Conservation (phyloP, 2,888 invertebrate genomes). For the Lithodes maja region DNA sequence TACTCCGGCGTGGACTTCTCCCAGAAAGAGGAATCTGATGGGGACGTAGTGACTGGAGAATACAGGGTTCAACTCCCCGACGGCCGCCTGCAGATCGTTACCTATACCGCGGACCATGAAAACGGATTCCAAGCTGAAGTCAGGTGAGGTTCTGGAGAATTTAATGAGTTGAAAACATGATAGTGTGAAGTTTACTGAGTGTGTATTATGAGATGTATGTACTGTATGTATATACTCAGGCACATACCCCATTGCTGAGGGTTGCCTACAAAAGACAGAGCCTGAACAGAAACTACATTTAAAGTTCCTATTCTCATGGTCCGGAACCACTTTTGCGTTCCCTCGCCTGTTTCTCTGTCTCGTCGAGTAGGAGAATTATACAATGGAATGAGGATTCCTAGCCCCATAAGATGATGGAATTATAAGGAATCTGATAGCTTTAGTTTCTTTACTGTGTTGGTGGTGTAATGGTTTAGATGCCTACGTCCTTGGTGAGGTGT, state of each 20-base stretch:
- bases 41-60: conserved; percentile 55
- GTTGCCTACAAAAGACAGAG: too few relatives aligned
- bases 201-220: background rate
- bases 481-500: too few relatives aligned
- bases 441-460: too few relatives aligned
- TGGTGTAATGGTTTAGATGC: too few relatives aligned
- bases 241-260: too few relatives aligned
- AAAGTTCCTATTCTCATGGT: too few relatives aligned
- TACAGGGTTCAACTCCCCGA: conserved; percentile 55
- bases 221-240: too few relatives aligned
- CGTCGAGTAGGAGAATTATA: too few relatives aligned
- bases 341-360: too few relatives aligned
- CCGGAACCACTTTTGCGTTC: too few relatives aligned
- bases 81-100: conserved; percentile 55
- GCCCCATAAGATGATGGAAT: background rate
- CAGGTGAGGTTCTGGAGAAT: conserved; percentile 16
- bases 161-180: background rate
- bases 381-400: too few relatives aligned
- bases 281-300: too few relatives aligned
- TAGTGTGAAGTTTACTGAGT: background rate
- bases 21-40: conserved; percentile 50
- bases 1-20: conserved; percentile 53
- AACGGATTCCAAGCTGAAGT: conserved; percentile 51
- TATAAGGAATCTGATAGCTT: background rate
- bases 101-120: conserved; percentile 58